phyloP scores from a whole-genome alignment of 2,113 vertebrate species.

The Formicarius rufipectus region DNA sequence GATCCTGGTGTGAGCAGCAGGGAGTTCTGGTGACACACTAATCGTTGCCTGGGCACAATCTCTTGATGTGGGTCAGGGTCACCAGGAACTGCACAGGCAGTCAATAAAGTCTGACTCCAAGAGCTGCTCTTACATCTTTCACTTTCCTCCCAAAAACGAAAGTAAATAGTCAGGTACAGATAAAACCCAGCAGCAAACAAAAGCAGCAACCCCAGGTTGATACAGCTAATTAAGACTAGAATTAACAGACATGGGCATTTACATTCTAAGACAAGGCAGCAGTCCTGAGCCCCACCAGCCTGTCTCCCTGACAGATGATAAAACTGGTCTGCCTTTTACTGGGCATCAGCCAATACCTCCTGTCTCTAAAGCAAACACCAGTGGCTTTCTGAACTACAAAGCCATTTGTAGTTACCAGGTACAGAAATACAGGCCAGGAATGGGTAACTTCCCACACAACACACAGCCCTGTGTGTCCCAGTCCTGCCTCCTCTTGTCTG shows the following conservation, averaged over 20 bases:
- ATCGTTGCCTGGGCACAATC: not conserved
- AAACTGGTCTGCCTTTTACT: slow-evolving; percentile 23
- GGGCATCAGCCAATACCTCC: slow-evolving; percentile 17
- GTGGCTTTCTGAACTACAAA: slow-evolving; percentile 46
- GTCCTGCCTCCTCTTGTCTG: not conserved
- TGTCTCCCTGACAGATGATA: slow-evolving; percentile 44
- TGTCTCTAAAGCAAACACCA: slow-evolving; percentile 25
- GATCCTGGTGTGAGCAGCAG: not conserved
- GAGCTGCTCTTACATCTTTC: not conserved
- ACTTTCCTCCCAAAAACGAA: not conserved
- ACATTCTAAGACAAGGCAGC: not conserved
- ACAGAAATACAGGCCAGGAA: slow-evolving; percentile 30
- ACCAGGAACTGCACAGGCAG: not conserved
- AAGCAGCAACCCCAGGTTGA: not conserved
- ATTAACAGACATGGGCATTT: slow-evolving; percentile 13
- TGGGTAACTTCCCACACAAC: not conserved
- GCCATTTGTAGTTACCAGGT: slow-evolving; percentile 40
- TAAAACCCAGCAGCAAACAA: not conserved
- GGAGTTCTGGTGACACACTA: not conserved
- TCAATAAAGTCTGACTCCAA: slow-evolving; percentile 5
- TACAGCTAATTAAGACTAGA: not conserved
- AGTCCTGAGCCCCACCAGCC: slow-evolving; percentile 18
- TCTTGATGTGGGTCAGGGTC: not conserved
- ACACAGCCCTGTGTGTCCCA: not conserved
- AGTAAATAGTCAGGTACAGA: not conserved